Percentiles rank a stretch among this genome's conserved stretches.
These are phyloP conservation scores for Ellobius talpinus DNA, from an alignment of 2,113 vertebrate species.

Conservation along the genomic window DNA sequence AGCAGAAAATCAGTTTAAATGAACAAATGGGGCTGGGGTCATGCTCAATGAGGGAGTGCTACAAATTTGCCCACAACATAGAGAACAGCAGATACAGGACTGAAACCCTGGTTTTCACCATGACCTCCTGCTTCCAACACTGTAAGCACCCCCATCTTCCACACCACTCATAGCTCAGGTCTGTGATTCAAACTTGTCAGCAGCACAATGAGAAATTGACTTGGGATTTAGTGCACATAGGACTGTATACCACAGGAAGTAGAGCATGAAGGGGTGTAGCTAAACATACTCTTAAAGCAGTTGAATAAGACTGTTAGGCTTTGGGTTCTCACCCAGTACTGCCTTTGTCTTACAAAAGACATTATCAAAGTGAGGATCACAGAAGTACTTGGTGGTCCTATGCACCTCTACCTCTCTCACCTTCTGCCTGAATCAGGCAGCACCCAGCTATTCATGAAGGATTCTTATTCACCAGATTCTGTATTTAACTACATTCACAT, in stretches of 20 bases:
- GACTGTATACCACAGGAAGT: rapidly evolving
- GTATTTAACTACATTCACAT: not conserved
- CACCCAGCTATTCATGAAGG: not conserved
- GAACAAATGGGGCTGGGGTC: too few species aligned
- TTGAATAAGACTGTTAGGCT: not conserved
- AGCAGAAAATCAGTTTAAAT: not conserved
- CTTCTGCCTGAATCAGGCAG: not conserved
- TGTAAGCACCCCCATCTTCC: rapidly evolving
- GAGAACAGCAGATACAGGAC: not conserved
- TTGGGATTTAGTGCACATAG: rapidly evolving
- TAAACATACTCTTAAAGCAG: too few species aligned
- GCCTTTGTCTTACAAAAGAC: not conserved
- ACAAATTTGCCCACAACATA: rapidly evolving
- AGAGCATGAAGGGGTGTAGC: rapidly evolving
- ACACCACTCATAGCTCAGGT: not conserved
- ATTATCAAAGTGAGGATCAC: not conserved
- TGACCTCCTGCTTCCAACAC: not conserved
- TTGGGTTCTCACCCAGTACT: not conserved
- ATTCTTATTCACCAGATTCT: not conserved
- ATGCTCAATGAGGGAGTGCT: not conserved
- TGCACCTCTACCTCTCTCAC: too few species aligned
- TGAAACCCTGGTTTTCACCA: rapidly evolving
- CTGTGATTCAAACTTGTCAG: not conserved
- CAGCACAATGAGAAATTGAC: too few species aligned
- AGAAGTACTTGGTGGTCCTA: too few species aligned